Evolutionary conservation across 2,113 vertebrate species (phyloP).

Genomic region (Neopipo cinnamomea): DNA sequence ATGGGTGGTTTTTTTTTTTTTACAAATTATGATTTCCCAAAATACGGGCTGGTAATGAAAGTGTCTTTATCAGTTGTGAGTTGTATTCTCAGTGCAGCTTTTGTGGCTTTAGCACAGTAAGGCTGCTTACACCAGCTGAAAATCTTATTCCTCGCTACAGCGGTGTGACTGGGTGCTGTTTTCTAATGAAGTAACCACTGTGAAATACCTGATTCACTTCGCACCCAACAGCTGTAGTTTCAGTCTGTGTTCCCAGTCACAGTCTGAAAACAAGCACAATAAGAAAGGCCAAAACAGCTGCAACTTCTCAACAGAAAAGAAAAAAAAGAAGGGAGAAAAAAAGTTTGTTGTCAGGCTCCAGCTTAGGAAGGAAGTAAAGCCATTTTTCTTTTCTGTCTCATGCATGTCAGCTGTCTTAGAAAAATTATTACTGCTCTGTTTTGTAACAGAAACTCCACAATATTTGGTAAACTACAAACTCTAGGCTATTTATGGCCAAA

Average conservation of each 20-base stretch:
- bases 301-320: constrained; percentile 70
- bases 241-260: constrained; percentile 74
- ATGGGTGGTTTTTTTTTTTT: background rate
- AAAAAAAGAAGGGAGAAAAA: background rate
- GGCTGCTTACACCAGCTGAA: constrained; percentile 19
- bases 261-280: constrained; percentile 73
- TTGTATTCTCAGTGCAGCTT: background rate
- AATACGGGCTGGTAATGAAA: constrained; percentile 3
- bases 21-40: background rate
- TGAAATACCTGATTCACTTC: constrained; percentile 83
- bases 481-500: constrained; percentile 45
- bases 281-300: constrained; percentile 80
- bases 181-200: constrained; percentile 78
- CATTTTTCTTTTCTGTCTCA: constrained; percentile 78
- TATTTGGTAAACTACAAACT: constrained; percentile 67
- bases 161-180: constrained; percentile 70
- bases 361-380: constrained; percentile 80
- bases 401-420: constrained; percentile 74
- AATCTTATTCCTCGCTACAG: constrained; percentile 3
- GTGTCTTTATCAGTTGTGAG: background rate
- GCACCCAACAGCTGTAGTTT: constrained; percentile 79
- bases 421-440: constrained; percentile 71
- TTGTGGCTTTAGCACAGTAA: background rate
- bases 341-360: constrained; percentile 66
- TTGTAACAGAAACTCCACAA: constrained; percentile 73